Conservation (phyloP, 2,888 invertebrate genomes). For the Vesta saturnalis region DNA sequence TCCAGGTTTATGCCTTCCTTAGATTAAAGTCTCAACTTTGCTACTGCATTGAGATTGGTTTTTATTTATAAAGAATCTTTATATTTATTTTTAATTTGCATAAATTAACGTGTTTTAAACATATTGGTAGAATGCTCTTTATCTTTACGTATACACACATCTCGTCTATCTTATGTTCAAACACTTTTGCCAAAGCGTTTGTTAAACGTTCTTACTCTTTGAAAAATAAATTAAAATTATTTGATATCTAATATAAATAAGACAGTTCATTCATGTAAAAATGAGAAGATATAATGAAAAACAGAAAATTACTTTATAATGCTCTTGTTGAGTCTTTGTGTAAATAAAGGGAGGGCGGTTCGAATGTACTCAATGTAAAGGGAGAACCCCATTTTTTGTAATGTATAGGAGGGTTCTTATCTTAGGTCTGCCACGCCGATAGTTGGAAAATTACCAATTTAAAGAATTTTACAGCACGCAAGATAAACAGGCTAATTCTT, state of each 20-base stretch:
- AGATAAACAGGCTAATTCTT: not conserved
- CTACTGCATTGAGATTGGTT: conserved; percentile 22
- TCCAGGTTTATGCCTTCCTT: conserved; percentile 44
- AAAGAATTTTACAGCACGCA: not conserved
- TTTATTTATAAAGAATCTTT: conserved; percentile 31
- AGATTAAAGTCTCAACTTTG: conserved; percentile 35
- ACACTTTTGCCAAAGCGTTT: conserved; percentile 22
- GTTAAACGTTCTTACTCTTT: conserved; percentile 28
- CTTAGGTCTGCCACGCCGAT: not conserved
- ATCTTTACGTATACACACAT: conserved; percentile 11
- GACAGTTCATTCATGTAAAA: too few relatives aligned
- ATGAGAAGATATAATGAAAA: too few relatives aligned
- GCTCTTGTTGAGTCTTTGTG: not conserved
- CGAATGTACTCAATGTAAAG: not conserved
- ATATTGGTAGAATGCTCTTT: conserved; percentile 29
- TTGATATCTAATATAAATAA: not conserved
- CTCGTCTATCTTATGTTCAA: conserved; percentile 8
- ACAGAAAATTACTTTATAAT: not conserved
- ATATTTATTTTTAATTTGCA: conserved; percentile 42
- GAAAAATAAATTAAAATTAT: conserved; percentile 24
- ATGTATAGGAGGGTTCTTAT: conserved; percentile 3
- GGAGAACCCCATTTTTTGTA: not conserved
- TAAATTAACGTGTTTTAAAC: conserved; percentile 34
- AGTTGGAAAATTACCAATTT: conserved; percentile 2
- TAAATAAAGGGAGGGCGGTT: conserved; percentile 5